Conservation (phyloP, 2,888 invertebrate genomes). For the Pharmacophagus antenor region DNA sequence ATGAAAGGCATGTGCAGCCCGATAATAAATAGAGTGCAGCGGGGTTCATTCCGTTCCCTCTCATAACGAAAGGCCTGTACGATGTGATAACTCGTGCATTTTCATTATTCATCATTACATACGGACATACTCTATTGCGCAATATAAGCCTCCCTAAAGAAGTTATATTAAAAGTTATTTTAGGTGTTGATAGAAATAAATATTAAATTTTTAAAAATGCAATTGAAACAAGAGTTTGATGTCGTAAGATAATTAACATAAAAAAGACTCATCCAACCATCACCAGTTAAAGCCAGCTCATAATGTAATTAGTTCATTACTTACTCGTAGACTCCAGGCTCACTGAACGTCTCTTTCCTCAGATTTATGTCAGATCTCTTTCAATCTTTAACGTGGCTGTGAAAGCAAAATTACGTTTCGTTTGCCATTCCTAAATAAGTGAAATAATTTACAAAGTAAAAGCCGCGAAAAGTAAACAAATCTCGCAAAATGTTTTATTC, state of each 20-base stretch:
- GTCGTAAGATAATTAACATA: conserved; percentile 43
- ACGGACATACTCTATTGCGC: conserved; percentile 14
- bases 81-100: conserved; percentile 27
- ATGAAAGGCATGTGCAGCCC: conserved; percentile 4
- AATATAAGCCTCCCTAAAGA: conserved; percentile 1
- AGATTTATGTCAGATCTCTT: conserved; percentile 63
- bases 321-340: conserved; percentile 53
- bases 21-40: conserved; percentile 13
- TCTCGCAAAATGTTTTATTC: conserved; percentile 43
- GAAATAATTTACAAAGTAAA: conserved; percentile 23
- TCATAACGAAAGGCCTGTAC: conserved; percentile 25
- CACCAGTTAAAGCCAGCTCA: conserved; percentile 54
- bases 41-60: conserved; percentile 6
- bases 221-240: not conserved
- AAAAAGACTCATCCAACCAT: conserved; percentile 38
- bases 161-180: not conserved
- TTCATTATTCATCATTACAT: conserved; percentile 23
- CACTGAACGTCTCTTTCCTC: conserved; percentile 56
- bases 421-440: conserved; percentile 16
- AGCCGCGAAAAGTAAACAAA: conserved; percentile 28
- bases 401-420: conserved; percentile 57
- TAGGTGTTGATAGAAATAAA: not conserved
- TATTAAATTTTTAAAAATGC: not conserved
- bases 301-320: conserved; percentile 79
- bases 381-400: conserved; percentile 55